Evolutionary conservation across 2,888 invertebrate genomes (phyloP).

Genomic region (Platycheirus albimanus): DNA sequence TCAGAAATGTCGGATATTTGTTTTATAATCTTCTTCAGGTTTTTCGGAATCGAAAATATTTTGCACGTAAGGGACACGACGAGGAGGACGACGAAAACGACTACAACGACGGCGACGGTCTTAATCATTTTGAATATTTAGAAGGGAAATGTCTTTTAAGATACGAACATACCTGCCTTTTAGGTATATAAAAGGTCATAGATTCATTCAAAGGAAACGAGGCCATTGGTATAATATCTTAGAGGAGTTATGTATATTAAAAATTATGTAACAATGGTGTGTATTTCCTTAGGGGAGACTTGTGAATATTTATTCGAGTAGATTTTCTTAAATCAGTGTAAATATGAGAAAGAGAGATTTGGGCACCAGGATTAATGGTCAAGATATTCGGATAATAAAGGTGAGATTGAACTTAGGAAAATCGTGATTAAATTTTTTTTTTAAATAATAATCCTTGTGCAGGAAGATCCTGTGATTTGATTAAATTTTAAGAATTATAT

Average conservation of each 20-base stretch:
- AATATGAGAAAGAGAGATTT: background rate
- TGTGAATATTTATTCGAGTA: slow-evolving; percentile 9
- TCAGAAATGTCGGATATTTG: slow-evolving; percentile 11
- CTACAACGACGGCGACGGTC: no score
- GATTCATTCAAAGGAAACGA: background rate
- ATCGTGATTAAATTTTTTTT: background rate
- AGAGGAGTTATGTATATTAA: slow-evolving; percentile 8
- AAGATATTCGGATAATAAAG: slow-evolving; percentile 18
- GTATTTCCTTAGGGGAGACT: background rate
- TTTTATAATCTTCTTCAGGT: slow-evolving; percentile 23
- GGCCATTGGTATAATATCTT: background rate
- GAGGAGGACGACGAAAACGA: no score
- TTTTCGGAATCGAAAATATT: slow-evolving; percentile 36
- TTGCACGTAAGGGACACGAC: slow-evolving; percentile 31
- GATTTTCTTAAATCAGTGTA: slow-evolving; percentile 13
- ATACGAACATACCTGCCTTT: background rate
- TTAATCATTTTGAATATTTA: slow-evolving; percentile 57
- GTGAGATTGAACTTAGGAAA: background rate
- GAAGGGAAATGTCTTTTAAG: slow-evolving; percentile 27
- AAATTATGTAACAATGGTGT: slow-evolving; percentile 23
- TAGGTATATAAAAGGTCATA: background rate
- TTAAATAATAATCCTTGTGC: background rate
- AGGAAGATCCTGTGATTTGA: no score
- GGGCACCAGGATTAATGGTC: background rate
- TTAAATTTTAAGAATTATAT: no score